Evolutionary conservation across 1,140 invertebrate genomes (phyloP), one percentile per base, ranked within the genome.

Genomic region (Diabrotica undecimpunctata): DNA sequence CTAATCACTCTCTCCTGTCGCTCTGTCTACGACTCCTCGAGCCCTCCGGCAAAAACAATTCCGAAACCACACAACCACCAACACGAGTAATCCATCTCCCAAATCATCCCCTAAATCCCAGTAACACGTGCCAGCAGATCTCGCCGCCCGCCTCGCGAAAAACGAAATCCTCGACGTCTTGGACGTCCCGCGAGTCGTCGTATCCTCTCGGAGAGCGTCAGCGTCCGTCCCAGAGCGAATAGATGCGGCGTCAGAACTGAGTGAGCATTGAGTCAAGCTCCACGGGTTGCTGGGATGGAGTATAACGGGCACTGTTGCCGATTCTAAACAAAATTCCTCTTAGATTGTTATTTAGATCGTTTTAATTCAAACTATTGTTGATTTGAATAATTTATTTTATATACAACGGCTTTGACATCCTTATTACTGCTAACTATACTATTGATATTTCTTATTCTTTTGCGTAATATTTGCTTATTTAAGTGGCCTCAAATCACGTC

Each of bases 41-140:
- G n/a, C 41, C 41, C 41, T 46, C 41, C 41, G n/a, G n/a, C 41
- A 46, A 46, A 46, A 46, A 46, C 41, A 46, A 46, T 46, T n/a
- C 41, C 8, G n/a, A 46, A 46, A 46, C 41, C 41, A 46, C 41
- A 46, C 8, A 46, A 46, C 41, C 41, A n/a, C 41, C 41, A 46
- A 46, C 41, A 46, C 8, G 8, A 46, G n/a, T 46, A 46, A 46
- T 46, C 41, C 8, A 46, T 46, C 41, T 46, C 41, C 41, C 3
- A 46, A 46, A 46, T 46, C 41, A 46, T 46, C 41, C 41, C 41
- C 8, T n/a, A 46, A 46, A 46, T 46, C 41, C 41, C 41, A 46
- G 41, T 46, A 46, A 46, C 41, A 46, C 41, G 41, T 46, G 41
- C 41, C 41, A 6, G 41, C n/a, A n/a, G n/a, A n/a, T n/a, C n/a